phyloP scores from a whole-genome alignment of 2,797 vertebrate genomes.

The Dermochelys coriacea region DNA sequence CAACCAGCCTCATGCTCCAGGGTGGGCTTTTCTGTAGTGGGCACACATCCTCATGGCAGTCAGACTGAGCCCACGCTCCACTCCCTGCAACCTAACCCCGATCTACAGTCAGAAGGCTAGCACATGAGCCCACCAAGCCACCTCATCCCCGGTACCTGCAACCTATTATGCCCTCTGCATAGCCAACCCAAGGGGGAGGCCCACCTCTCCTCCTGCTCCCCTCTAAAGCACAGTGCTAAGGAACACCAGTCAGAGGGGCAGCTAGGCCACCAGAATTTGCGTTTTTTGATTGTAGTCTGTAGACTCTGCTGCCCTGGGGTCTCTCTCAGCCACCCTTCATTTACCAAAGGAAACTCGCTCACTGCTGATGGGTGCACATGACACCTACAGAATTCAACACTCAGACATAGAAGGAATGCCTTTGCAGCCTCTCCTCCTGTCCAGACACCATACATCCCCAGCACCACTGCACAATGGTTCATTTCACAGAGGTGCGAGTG shows the following conservation, averaged over 20 bases:
- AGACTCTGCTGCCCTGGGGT: fast-evolving
- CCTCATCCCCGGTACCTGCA: background rate
- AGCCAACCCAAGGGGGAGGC: background rate
- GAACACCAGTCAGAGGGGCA: background rate
- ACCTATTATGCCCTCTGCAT: background rate
- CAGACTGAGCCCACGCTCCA: background rate
- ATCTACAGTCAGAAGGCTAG: background rate
- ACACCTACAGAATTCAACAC: fast-evolving
- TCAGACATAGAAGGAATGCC: background rate
- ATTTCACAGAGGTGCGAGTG: fast-evolving
- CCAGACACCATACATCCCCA: background rate
- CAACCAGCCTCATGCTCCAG: background rate
- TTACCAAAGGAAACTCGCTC: fast-evolving
- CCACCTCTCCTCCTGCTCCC: background rate
- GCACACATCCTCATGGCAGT: background rate
- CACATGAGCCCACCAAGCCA: background rate
- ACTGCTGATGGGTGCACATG: fast-evolving
- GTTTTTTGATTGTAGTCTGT: background rate
- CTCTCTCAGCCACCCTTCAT: background rate
- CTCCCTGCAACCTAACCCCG: background rate
- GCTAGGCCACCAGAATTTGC: background rate
- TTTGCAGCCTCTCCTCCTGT: too few species aligned
- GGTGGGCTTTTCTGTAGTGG: background rate
- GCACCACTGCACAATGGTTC: background rate
- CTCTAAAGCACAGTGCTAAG: background rate